Percentiles rank a stretch among this genome's conserved stretches.
phyloP scores from a whole-genome alignment of 1,140 invertebrate genomes.

The Parapsyche elsis region DNA sequence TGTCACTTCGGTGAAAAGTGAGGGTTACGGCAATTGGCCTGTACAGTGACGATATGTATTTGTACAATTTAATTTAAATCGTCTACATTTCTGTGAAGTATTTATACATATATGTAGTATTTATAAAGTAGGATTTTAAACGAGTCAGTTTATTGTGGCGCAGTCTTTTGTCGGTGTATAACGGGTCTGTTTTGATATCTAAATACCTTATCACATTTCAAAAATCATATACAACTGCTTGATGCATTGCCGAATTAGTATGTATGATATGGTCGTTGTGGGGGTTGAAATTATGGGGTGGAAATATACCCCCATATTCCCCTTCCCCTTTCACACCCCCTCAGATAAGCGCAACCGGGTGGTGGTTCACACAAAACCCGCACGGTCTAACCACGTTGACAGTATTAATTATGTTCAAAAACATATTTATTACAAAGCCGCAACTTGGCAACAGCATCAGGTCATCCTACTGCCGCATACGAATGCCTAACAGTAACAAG shows the following conservation, averaged over 20 bases:
- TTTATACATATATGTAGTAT: too few relatives aligned
- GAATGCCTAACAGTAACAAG: neutral
- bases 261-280: too few relatives aligned
- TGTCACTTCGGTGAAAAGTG: too few relatives aligned
- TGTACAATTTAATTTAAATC: neutral
- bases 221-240: neutral
- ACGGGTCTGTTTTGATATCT: too few relatives aligned
- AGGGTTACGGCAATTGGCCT: too few relatives aligned
- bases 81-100: too few relatives aligned
- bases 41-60: too few relatives aligned
- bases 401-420: constrained; percentile 31
- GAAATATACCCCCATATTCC: neutral
- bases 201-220: neutral
- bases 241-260: too few relatives aligned
- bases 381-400: constrained; percentile 1
- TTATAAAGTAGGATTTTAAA: neutral
- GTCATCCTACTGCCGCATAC: neutral
- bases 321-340: neutral
- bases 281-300: neutral
- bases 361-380: constrained; percentile 2
- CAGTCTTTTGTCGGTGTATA: too few relatives aligned
- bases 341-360: neutral
- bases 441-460: constrained; percentile 14
- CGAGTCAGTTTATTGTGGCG: too few relatives aligned
- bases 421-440: constrained; percentile 17